Percentiles rank a stretch among this genome's conserved stretches.
Conservation (phyloP, 2,113 vertebrate genomes). For the human region GRCh38 chr1:110798001-110798500, state of each 20-base stretch:
- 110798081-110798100: not conserved
- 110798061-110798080: not conserved
- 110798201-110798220: not conserved
- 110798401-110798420: not conserved
- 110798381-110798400: not conserved
- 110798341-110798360: not conserved
- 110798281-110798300: not conserved
- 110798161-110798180: not conserved
- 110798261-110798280: not conserved
- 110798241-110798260: not conserved
- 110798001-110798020: not conserved
- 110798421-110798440: not conserved
- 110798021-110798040: not conserved
- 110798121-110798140: not conserved
- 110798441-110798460: not conserved
- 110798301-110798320: not conserved
- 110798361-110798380: not conserved
- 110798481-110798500: conserved; percentile 3
- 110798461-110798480: not conserved
- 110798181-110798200: not conserved
- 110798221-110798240: not conserved
- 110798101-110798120: not conserved
- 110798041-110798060: not conserved
- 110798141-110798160: not conserved
- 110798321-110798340: not conserved